phyloP scores from a whole-genome alignment of 1,140 invertebrate species.

The Apis cerana region DNA sequence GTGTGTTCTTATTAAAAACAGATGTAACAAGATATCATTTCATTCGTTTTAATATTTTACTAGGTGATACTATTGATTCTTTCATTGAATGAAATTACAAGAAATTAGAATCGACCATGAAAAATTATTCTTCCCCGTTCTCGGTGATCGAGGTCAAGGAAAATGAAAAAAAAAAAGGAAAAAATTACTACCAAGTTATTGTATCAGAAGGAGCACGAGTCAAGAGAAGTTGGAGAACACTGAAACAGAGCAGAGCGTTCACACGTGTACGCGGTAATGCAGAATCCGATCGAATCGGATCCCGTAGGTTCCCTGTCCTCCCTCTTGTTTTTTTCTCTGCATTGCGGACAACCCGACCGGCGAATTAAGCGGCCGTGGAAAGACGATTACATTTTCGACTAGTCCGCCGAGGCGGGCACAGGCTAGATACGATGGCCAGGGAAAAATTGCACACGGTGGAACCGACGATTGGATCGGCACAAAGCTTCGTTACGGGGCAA shows the following conservation, averaged over 20 bases:
- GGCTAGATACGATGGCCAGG: not conserved
- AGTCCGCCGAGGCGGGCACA: not conserved
- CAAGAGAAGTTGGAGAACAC: too few relatives aligned
- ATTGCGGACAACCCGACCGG: slow-evolving; percentile 3
- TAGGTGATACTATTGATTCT: too few relatives aligned
- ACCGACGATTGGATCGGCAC: slow-evolving; percentile 34
- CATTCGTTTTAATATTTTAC: too few relatives aligned
- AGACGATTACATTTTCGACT: slow-evolving; percentile 54
- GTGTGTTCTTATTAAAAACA: too few relatives aligned
- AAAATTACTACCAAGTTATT: too few relatives aligned
- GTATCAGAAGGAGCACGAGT: too few relatives aligned
- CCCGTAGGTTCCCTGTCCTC: slow-evolving; percentile 27
- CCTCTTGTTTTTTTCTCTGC: not conserved
- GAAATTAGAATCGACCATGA: too few relatives aligned
- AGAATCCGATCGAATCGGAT: slow-evolving; percentile 50
- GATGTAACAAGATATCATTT: too few relatives aligned
- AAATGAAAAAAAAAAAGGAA: too few relatives aligned
- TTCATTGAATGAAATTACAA: too few relatives aligned
- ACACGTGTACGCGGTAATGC: not conserved
- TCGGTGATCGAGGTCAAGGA: too few relatives aligned
- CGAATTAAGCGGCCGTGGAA: slow-evolving; percentile 51
- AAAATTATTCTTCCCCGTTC: too few relatives aligned
- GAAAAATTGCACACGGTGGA: slow-evolving; percentile 41
- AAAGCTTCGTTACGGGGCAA: slow-evolving; percentile 47
- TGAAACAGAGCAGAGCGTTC: not conserved